Percentiles rank a stretch among this genome's conserved stretches.
phyloP scores from a whole-genome alignment of 53 echinoderm and acorn worm genomes.

The Hippasteria phrygiana region DNA sequence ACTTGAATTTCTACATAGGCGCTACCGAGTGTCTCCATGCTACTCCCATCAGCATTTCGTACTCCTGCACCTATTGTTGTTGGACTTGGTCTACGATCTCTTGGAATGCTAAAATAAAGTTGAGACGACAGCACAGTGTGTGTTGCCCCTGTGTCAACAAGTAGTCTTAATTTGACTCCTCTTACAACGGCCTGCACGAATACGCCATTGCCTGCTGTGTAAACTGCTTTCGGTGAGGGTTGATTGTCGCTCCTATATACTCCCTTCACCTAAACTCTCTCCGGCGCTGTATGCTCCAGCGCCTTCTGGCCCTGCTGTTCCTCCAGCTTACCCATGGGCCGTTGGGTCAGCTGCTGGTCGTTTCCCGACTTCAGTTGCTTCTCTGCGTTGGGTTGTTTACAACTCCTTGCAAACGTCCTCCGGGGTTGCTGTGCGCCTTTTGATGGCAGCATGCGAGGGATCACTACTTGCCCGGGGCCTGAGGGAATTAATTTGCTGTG shows the following conservation, averaged over 20 bases:
- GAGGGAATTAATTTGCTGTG: neutral
- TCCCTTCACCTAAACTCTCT: neutral
- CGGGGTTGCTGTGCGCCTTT: neutral
- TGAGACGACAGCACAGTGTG: conserved; percentile 26
- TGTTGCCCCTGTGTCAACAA: conserved; percentile 58
- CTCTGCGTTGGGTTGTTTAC: neutral
- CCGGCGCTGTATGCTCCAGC: neutral
- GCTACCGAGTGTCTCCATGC: conserved; percentile 6
- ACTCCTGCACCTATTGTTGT: neutral
- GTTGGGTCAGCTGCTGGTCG: conserved; percentile 35
- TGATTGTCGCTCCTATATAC: neutral
- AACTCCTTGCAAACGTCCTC: neutral
- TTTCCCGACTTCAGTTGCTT: conserved; percentile 28
- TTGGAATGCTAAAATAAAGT: conserved; percentile 18
- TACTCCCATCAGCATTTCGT: conserved; percentile 27
- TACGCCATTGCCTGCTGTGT: neutral
- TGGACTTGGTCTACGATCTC: conserved; percentile 10
- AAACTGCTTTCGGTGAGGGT: neutral
- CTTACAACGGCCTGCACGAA: conserved; percentile 21
- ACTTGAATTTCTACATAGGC: conserved; percentile 4
- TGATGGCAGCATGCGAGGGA: neutral
- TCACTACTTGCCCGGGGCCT: neutral
- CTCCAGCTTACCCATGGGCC: conserved; percentile 58
- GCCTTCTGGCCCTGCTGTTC: conserved; percentile 25
- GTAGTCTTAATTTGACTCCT: conserved; percentile 3